These are phyloP conservation scores for Proales similis DNA, from an alignment of 1,140 invertebrate genomes.

Conservation along the genomic window DNA sequence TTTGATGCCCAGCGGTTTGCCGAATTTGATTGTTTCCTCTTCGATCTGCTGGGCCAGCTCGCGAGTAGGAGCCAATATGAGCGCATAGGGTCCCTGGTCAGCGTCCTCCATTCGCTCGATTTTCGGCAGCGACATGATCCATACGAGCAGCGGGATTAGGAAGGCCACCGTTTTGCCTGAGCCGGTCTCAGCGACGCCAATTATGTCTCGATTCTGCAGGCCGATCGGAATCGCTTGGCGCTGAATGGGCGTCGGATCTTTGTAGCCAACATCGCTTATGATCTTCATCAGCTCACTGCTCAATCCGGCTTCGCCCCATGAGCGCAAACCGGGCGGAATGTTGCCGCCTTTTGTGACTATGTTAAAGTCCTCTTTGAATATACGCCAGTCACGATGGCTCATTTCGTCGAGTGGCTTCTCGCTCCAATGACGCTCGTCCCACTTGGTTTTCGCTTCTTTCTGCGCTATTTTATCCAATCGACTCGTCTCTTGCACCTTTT, in stretches of 20 bases:
- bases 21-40: slow-evolving; percentile 97
- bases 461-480: slow-evolving; percentile 84
- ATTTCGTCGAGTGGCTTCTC: slow-evolving; percentile 89
- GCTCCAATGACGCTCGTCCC: slow-evolving; percentile 97
- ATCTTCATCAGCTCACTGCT: slow-evolving; percentile 85
- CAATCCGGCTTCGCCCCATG: slow-evolving; percentile 88
- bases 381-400: slow-evolving; percentile 98
- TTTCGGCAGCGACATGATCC: slow-evolving; percentile 96
- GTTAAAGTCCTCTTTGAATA: slow-evolving; percentile 98
- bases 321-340: slow-evolving; percentile 89
- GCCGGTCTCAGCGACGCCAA: slow-evolving; percentile 96
- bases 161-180: slow-evolving; percentile 98
- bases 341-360: slow-evolving; percentile 95
- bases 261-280: slow-evolving; percentile 89
- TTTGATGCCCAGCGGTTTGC: slow-evolving; percentile 80
- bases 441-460: slow-evolving; percentile 94
- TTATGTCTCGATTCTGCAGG: slow-evolving; percentile 93
- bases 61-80: slow-evolving; percentile 94
- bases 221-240: slow-evolving; percentile 98
- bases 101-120: slow-evolving; percentile 76
- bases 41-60: slow-evolving; percentile 99
- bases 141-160: slow-evolving; percentile 88
- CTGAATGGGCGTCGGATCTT: slow-evolving; percentile 97
- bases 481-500: slow-evolving; percentile 94
- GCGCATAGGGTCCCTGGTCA: slow-evolving; percentile 89